phyloP scores from a whole-genome alignment of 1,140 invertebrate genomes.

The Psix sp. region DNA sequence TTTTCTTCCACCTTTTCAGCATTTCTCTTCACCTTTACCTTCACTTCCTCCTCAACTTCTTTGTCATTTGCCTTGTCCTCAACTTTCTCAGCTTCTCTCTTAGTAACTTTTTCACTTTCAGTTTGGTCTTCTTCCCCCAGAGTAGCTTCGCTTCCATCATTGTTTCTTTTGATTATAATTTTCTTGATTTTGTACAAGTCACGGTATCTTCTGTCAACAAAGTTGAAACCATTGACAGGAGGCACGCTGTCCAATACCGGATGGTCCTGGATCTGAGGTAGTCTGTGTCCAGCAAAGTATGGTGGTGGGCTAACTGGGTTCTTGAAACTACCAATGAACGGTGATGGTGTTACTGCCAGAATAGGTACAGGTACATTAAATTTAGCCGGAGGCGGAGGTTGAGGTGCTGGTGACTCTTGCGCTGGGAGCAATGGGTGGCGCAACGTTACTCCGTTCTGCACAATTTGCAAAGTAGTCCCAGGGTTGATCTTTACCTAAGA shows the following conservation, averaged over 20 bases:
- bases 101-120: not conserved
- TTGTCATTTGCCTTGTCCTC: no score
- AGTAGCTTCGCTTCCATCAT: slow-evolving; percentile 8
- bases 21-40: not conserved
- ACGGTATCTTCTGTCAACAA: slow-evolving; percentile 64
- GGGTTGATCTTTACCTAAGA: slow-evolving; percentile 72
- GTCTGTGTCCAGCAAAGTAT: slow-evolving; percentile 51
- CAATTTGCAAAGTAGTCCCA: slow-evolving; percentile 68
- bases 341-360: not conserved
- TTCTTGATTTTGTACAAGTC: slow-evolving; percentile 64
- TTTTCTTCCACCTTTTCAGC: not conserved
- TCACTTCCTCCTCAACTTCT: no score
- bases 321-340: slow-evolving; percentile 1
- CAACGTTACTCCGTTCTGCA: slow-evolving; percentile 69
- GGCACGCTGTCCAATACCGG: slow-evolving; percentile 12
- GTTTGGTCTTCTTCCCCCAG: not conserved
- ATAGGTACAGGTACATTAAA: slow-evolving; percentile 27
- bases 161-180: slow-evolving; percentile 43
- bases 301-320: slow-evolving; percentile 25
- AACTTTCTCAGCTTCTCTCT: no score
- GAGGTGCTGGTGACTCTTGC: slow-evolving; percentile 53
- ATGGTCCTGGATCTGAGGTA: slow-evolving; percentile 43
- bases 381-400: slow-evolving; percentile 66
- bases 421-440: slow-evolving; percentile 67
- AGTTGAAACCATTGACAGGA: slow-evolving; percentile 59